Conservation (phyloP, 2,797 vertebrate species). For the Anguilla marmorata region DNA sequence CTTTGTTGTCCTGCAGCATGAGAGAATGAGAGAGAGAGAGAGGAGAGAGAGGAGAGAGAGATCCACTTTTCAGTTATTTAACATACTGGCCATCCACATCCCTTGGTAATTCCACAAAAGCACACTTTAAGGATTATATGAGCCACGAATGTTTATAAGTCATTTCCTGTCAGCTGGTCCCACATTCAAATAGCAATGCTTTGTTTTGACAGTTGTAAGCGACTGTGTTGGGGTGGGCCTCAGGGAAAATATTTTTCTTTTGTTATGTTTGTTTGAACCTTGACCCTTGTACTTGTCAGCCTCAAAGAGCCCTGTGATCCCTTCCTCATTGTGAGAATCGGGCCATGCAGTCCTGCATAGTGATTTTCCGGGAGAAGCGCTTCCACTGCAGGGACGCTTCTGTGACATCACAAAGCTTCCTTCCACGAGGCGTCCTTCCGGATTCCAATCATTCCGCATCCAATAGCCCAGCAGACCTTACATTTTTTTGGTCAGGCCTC, state of each 20-base stretch:
- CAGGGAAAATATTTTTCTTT: conserved; percentile 6
- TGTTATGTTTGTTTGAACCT: conserved; percentile 10
- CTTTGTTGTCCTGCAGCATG: too few relatives aligned
- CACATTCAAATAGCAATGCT: conserved; percentile 19
- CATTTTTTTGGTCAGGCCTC: too few relatives aligned
- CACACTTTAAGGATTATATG: background rate
- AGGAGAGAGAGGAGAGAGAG: too few relatives aligned
- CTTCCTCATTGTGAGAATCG: background rate
- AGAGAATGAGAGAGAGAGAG: too few relatives aligned
- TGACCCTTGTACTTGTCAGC: background rate
- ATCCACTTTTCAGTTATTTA: background rate
- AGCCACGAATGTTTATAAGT: background rate
- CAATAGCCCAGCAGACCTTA: too few relatives aligned
- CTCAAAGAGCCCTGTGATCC: background rate
- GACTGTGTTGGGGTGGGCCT: background rate
- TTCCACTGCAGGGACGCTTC: background rate
- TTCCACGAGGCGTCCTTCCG: background rate
- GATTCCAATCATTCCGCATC: background rate
- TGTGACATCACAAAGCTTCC: background rate
- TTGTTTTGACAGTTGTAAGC: conserved; percentile 10
- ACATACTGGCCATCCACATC: background rate
- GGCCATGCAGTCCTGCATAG: background rate
- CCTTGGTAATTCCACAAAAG: background rate
- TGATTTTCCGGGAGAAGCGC: background rate
- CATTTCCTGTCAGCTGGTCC: conserved; percentile 39